phyloP scores from a whole-genome alignment of 2,113 vertebrate genomes.

The Phoxinus phoxinus region DNA sequence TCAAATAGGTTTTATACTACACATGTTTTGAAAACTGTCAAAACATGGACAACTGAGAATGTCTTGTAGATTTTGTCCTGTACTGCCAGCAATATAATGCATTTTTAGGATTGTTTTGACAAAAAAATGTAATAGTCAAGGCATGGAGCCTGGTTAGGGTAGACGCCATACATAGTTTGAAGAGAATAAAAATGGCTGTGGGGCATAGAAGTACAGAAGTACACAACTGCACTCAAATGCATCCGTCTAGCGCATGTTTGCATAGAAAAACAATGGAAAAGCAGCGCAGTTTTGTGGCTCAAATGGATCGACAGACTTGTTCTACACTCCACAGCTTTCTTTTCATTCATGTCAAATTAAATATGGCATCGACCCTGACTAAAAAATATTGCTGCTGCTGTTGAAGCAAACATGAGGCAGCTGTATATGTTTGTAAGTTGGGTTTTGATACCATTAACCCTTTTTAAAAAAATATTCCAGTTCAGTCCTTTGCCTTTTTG shows the following conservation, averaged over 20 bases:
- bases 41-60: constrained; percentile 18
- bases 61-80: background rate
- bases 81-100: background rate
- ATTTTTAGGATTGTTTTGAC: constrained; percentile 1
- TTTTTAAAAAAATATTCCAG: background rate
- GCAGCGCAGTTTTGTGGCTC: background rate
- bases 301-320: background rate
- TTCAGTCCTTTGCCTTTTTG: constrained; percentile 15
- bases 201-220: background rate
- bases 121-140: background rate
- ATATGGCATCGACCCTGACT: background rate
- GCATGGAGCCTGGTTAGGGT: background rate
- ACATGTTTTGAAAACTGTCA: constrained; percentile 16
- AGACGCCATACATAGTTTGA: background rate
- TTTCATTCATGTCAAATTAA: background rate
- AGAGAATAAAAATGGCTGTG: constrained; percentile 4
- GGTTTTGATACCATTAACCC: background rate
- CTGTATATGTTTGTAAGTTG: constrained; percentile 14
- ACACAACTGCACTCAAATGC: background rate
- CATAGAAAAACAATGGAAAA: too few relatives aligned
- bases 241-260: too few relatives aligned
- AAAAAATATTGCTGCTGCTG: background rate
- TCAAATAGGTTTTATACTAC: constrained; percentile 9
- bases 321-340: background rate
- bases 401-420: constrained; percentile 33